Evolutionary conservation across 2,797 vertebrate species (phyloP), one percentile per base, ranked within the genome.

Genomic region (Dendrocincla fuliginosa): DNA sequence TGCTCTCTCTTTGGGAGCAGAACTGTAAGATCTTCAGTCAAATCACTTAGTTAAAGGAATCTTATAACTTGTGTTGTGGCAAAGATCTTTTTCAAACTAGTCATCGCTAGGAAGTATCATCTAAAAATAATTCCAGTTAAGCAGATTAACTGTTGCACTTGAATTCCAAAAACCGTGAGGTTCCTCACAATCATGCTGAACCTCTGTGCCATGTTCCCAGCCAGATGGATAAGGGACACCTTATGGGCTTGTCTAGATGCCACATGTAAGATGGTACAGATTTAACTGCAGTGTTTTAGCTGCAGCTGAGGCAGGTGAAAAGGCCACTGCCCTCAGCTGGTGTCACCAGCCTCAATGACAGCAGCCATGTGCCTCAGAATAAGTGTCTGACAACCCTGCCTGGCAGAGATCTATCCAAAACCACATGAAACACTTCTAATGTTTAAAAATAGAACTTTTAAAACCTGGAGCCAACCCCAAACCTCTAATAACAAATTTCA

Each of bases 281-380:
- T 90, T 85, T 59, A 89, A 67, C 24, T 33, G 70, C 67, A 64
- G 59, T 32, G 57, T 33, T 82, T 46, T 2, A 73, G 79, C 82
- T 69, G 71, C 90, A 94, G 94, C 88, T 90, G 92, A 94, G 88
- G 37, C 71, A 69, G 82, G 75, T 64, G 90, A 76, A 90, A 93
- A 93, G 90, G 92, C 42, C 85, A 49, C 50, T 73, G 88, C 41
- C 71, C 82, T 76, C 71, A 56, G 82, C 63, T 79, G 65, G 32
- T 30, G 46, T 53, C 85, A 79, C 53, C 53, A 1, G 2, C 30
- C 63, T 24, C 16, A 16, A 1, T 15, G n/a, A 64, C 8, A 10
- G 55, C 13, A 64, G n/a, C 46, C 56, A 33, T 1, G 1, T 16
- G 37, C 42, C 88, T 46, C 75, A 73, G 23, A 57, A 0, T 5